phyloP scores from a whole-genome alignment of 2,797 vertebrate species.

The Novumbra hubbsi region DNA sequence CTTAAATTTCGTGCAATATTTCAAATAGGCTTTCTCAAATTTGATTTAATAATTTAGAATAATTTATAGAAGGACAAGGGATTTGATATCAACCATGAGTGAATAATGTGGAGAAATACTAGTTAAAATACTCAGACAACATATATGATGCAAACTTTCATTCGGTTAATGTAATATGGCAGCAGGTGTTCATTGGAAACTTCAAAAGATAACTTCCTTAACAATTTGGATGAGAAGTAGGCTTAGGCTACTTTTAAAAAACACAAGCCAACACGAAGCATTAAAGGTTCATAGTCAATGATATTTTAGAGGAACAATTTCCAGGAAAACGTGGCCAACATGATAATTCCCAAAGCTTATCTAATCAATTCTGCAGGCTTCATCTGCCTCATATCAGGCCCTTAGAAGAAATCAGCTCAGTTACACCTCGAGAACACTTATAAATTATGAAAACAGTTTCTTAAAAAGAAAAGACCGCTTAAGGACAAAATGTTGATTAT shows the following conservation, averaged over 20 bases:
- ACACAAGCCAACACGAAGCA: conserved; percentile 66
- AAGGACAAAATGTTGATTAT: conserved; percentile 87
- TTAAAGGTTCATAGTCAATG: conserved; percentile 59
- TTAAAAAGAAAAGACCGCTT: conserved; percentile 87
- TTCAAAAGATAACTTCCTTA: conserved; percentile 61
- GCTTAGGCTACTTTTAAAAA: conserved; percentile 54
- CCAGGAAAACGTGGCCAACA: conserved; percentile 84
- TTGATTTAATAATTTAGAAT: conserved; percentile 76
- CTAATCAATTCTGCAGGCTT: conserved; percentile 98
- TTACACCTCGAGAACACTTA: conserved; percentile 94
- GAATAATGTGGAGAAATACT: conserved; percentile 71
- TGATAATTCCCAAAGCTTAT: conserved; percentile 97
- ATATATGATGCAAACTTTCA: conserved; percentile 39
- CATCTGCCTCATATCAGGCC: conserved; percentile 89
- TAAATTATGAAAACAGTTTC: conserved; percentile 99
- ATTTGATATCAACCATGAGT: conserved; percentile 55
- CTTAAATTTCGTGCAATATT: conserved; percentile 74
- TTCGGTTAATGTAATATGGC: conserved; percentile 64
- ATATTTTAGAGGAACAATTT: conserved; percentile 70
- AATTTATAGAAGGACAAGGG: conserved; percentile 67
- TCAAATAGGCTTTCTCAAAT: conserved; percentile 68
- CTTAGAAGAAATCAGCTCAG: conserved; percentile 91
- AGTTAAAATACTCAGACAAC: conserved; percentile 43
- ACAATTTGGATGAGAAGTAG: not conserved
- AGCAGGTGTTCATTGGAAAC: conserved; percentile 64